Evolutionary conservation across 23 tunicate genomes (phyloP), one percentile per base, ranked within the genome.

Genomic region (Ciona savignyi): DNA sequence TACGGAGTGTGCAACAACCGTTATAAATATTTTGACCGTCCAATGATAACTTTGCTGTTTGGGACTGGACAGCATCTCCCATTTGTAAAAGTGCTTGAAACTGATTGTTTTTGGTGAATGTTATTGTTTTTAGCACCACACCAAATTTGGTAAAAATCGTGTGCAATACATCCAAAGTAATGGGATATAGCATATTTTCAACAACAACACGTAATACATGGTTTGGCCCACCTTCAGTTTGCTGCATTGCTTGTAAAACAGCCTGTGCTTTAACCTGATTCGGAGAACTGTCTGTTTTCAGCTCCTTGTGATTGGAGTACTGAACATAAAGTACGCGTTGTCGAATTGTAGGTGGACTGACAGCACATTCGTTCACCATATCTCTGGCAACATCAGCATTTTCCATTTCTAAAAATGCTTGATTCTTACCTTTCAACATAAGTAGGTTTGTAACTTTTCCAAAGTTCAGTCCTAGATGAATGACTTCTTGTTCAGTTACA

Each of bases 71-170:
- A 2, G 89, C 90, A 69, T 82, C 86, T 30, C 83, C 95, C 99
- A 94, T 83, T 65, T 94, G 95, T 26, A 94, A 86, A 48, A 94
- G 65, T 1, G 99, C 99, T 83, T 94, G 99, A 70, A 87, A 94
- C 68, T 94, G 99, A 71, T 94, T 94, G 83, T 87, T 87, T 67
- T 94, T 94, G 49, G 83, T 83, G 80, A 94, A 94, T 27, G 90
- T 87, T 23, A 94, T 87, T 1, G 86, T 83, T 51, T 87, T 94
- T 35, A 94, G 32, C 0, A 94, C 99, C 28, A 74, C 73, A 20
- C 99, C 95, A 75, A 87, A 94, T 64, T 87, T 82, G 23, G 90
- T 66, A 70, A 94, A 94, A 20, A 94, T 82, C 23, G 84, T 82
- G 68, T 82, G 82, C 27, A 94, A 74, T 21, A 87, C 83, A 63